Base-by-base conservation (phyloP, 1,140 invertebrate genomes). In the Bombus haemorrhoidalis region DNA sequence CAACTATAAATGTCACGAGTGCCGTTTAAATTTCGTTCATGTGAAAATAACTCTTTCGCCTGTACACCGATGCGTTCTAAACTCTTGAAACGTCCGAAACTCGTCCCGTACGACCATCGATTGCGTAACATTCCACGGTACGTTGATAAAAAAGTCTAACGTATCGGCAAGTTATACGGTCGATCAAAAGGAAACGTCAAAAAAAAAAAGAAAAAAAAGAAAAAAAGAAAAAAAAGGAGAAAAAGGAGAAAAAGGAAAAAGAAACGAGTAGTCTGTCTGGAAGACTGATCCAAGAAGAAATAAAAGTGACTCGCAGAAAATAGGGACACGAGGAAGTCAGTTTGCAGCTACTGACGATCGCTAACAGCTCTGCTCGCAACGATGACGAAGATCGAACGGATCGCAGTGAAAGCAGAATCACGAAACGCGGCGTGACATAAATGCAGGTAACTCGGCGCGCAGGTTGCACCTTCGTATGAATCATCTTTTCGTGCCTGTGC, bases 381-480 rank as follows among this genome's bases (percentile, higher is more conserved):
- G 72, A 86, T 83, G 71, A 82, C 79, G 34, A 71, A 47, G 64
- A 75, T 62, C 34, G 32, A 75, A 43, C 75, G 85, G 86, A 85
- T 39, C 66, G 72, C 43, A 78, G 89, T 89, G 92, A 93, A 93
- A 93, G 92, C 90, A 88, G 87, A 90, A 81, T 88, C 47, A 64
- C 57, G 76, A 28, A 68, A 81, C 80, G 69, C n/a, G 83, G 86
- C 80, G 87, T 76, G 81, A 89, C 75, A 22, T 32, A 79, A 66
- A 82, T 82, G 80, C 76, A 88, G 68, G 74, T 86, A 86, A 86
- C 62, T 5, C 47, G 41, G 6, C 53, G 41, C 34, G 5, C 41
- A 77, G 75, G 68, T 83, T 84, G 82, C 75, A 62, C 47, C 64
- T 32, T 39, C 34, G 37, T 41, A 71, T 92, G 92, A 92, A 83